These are phyloP conservation scores for Portunus trituberculatus DNA, from an alignment of 1,140 invertebrate genomes.

Conservation along the genomic window DNA sequence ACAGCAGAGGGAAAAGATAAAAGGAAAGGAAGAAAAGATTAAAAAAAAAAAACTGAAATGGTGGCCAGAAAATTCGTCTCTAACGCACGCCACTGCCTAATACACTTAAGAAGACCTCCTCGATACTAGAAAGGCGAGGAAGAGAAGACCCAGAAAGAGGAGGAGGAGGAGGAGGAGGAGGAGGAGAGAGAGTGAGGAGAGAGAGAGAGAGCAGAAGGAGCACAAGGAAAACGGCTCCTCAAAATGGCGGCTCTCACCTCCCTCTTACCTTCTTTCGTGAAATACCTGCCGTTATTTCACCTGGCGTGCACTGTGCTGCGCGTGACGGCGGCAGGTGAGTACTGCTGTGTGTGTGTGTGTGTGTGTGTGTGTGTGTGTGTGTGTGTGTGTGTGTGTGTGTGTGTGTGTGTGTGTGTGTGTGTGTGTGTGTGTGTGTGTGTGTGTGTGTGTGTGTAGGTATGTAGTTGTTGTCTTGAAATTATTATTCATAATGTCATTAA, in stretches of 20 bases:
- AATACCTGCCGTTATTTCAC: background rate
- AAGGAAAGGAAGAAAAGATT: background rate
- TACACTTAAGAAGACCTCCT: background rate
- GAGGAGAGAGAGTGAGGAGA: background rate
- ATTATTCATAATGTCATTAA: background rate
- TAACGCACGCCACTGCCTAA: background rate
- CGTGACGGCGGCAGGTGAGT: background rate
- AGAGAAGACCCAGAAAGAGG: too few species aligned
- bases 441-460: background rate
- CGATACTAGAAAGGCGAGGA: too few species aligned
- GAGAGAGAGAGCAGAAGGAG: background rate
- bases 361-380: constrained; percentile 6
- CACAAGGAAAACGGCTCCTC: background rate
- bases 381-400: background rate
- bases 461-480: background rate
- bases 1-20: background rate
- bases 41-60: constrained; percentile 15
- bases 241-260: background rate
- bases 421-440: background rate
- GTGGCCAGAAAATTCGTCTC: background rate
- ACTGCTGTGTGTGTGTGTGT: constrained; percentile 4
- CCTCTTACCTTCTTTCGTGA: background rate
- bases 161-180: too few species aligned
- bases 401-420: background rate
- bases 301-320: background rate